Evolutionary conservation across 2,797 vertebrate species (phyloP), one percentile per base, ranked within the genome.

Genomic region (Hydrolagus colliei): DNA sequence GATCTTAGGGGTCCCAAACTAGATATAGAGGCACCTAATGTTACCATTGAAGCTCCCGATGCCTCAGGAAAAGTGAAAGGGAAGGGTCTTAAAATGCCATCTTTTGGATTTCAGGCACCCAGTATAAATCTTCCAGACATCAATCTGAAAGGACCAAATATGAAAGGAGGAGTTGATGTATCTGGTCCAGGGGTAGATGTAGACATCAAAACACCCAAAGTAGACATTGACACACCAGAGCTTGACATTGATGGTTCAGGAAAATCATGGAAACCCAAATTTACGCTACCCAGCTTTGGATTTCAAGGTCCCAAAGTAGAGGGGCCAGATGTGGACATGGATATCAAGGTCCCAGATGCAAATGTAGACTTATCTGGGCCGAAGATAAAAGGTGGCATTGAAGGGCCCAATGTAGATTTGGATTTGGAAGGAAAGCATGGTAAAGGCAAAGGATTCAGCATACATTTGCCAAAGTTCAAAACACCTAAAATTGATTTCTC

Each of bases 201-300:
- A 5, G 32, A 65, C 65, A 63, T 65, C 3, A 91, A 88, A 9
- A 88, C 87, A 0, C 89, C 89, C 0, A 91, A 88, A 74, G 13
- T 89, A 0, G 0, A 91, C 85, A 88, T 90, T n/a, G 63, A 90
- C 88, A 0, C 88, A 88, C 8, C 41, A 88, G 87, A n/a, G 72
- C 87, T 75, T 68, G 86, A 67, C 41, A 0, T 90, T 0, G 95
- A 93, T 78, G 22, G 22, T 32, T 88, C 89, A 14, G 77, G 71
- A 0, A 0, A 0, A 87, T 52, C 16, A 11, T 13, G n/a, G 32
- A 86, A 88, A 10, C 85, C 87, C 11, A 90, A 91, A 72, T 6
- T 90, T 7, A 92, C 87, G 87, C 86, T 89, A 0, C 86, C 90
- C 1, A 88, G 90, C 0, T 10, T 90, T 20, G 91, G 92, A 63